Base-by-base conservation (phyloP, 2,888 invertebrate genomes). In the Trachelus iudaicus region DNA sequence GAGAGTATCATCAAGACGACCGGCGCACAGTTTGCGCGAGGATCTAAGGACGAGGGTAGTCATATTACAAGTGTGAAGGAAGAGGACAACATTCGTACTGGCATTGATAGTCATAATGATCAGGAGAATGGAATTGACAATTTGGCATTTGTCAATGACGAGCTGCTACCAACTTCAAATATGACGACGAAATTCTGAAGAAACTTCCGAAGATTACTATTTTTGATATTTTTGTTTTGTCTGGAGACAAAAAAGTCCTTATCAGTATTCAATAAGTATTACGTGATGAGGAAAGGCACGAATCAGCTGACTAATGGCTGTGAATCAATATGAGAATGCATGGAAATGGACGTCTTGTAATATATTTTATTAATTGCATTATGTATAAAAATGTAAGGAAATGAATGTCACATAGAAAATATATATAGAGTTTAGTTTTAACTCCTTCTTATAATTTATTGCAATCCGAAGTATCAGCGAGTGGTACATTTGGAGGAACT, bases 1-100 rank as follows among this genome's bases (percentile, higher is more conserved):
- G 88, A 87, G 34, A 89, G 87, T 80, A 86, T 87, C 4, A 69
- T 87, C 15, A 86, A 84, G 79, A 83, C 34, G 30, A 15, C 9
- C 13, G 34, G 31, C 15, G 69, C 69, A 77, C 68, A 11, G 35
- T 35, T 34, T 33, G 71, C 13, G 12, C 31, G 33, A 13, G 33
- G 71, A 33, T 71, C 71, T 13, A 56, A 56, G 56, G 56, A 56
- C 23, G 56, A 56, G 56, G 56, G 15, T 56, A 56, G 9, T 23
- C 56, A 56, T 23, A 23, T 56, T 56, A 12, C 31, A 11, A 71
- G 71, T 34, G 71, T 75, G 71, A 69, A 35, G 68, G 69, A 79
- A 79, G 75, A 79, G 76, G 80, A 77, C 75, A 81, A 77, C 78
- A 78, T 69, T 75, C 75, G 71, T 15, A 69, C 13, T 34, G 33